Base-by-base conservation (phyloP, 2,888 invertebrate genomes). In the Tetanocera ferruginea region DNA sequence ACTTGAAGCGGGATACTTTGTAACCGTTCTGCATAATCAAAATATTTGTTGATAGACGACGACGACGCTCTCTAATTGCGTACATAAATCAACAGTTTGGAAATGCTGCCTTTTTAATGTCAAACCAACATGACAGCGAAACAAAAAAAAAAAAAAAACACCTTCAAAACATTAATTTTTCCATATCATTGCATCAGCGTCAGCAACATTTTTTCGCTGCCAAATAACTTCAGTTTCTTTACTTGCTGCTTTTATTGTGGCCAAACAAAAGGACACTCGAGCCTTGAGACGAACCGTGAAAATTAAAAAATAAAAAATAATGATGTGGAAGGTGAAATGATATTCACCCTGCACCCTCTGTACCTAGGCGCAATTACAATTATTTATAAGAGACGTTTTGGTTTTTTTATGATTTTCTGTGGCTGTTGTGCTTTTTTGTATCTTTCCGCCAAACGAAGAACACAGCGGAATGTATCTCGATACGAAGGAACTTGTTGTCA, bases 151-250 rank as follows among this genome's bases (percentile, higher is more conserved):
- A 11, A 43, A 43, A 43, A 43, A 43, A 43, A 23, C 25, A 43
- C 67, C 67, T 67, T 43, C 9, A 19, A 23, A 31, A 57, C 49
- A 52, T 70, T 52, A 70, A 70, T 72, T 72, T 57, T 74, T 74
- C 74, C 74, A 66, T 74, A 74, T 74, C 74, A 74, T 74, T 64
- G 74, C 74, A 74, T 73, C 73, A 49, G 43, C 17, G 23, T 57
- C 25, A 34, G 57, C 72, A 34, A 37, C 57, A 57, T n/a, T 23
- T n/a, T 11, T 43, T 23, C 51, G 49, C 31, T 28, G 31, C n/a
- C 43, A 43, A 14, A 43, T 43, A 11, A 14, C 43, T 43, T 11
- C 43, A 43, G 11, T 1, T 14, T 11, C 43, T 34, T 23, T 23
- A 66, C 66, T 66, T 66, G 19, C 62, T 66, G 19, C 62, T 19